phyloP scores from a whole-genome alignment of 2,113 vertebrate species.

The Parotia lawesii region DNA sequence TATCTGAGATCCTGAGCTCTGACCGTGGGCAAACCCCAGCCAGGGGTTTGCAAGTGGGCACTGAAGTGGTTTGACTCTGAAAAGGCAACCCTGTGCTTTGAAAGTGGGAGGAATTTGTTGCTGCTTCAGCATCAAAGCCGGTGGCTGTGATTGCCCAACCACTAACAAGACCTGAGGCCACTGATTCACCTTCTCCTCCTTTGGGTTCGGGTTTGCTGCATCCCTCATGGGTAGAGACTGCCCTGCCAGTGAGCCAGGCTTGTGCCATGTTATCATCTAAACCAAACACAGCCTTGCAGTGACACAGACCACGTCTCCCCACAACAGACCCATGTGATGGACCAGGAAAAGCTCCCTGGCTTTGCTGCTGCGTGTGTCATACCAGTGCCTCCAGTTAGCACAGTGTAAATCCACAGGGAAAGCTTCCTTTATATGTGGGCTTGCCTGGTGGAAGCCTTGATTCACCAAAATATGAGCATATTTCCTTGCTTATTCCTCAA shows the following conservation, averaged over 20 bases:
- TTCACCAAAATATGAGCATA: not conserved
- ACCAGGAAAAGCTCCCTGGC: not conserved
- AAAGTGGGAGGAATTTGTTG: not conserved
- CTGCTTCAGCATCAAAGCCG: not conserved
- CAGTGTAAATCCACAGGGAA: not conserved
- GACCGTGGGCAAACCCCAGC: not conserved
- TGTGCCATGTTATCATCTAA: not conserved
- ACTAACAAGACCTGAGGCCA: not conserved
- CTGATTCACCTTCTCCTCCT: constrained; percentile 1
- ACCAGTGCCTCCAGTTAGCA: not conserved
- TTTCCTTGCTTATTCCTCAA: not conserved
- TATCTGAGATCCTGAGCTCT: not conserved
- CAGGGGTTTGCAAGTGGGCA: not conserved
- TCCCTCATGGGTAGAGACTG: not conserved
- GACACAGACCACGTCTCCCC: rapidly evolving
- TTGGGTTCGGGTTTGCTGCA: not conserved
- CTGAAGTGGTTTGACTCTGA: not conserved
- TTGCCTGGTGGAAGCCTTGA: not conserved
- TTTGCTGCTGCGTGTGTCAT: not conserved
- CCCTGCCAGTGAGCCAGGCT: not conserved
- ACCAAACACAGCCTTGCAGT: not conserved
- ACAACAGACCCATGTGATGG: not conserved
- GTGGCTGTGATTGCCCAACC: not conserved
- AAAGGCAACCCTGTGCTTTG: not conserved
- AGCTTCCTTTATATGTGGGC: not conserved